A percentile compares a stretch with the other conserved stretches of the same genome.
phyloP scores from a whole-genome alignment of 1,140 invertebrate genomes.

The Diorhabda sublineata region DNA sequence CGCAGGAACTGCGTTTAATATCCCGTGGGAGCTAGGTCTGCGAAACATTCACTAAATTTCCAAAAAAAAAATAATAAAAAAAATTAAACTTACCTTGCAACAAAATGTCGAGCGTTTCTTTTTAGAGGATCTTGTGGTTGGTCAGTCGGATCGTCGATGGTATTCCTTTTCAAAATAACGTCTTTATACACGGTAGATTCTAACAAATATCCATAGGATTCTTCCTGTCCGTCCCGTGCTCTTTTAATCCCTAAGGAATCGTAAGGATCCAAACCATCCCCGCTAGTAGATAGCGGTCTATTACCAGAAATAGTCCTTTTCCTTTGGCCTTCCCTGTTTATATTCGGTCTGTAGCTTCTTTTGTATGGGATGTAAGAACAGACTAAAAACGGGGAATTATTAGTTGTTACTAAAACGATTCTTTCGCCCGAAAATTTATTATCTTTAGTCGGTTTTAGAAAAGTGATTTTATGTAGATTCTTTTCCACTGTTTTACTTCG shows the following conservation, averaged over 20 bases:
- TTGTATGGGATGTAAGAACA: slow-evolving; percentile 81
- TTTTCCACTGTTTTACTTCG: slow-evolving; percentile 42
- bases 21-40: slow-evolving; percentile 51
- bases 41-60: slow-evolving; percentile 40
- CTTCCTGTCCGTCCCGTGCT: slow-evolving; percentile 80
- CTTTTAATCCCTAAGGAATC: slow-evolving; percentile 77
- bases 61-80: neutral
- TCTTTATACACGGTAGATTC: slow-evolving; percentile 65
- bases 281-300: slow-evolving; percentile 77
- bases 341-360: slow-evolving; percentile 66
- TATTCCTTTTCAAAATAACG: slow-evolving; percentile 48
- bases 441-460: slow-evolving; percentile 55
- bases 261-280: slow-evolving; percentile 80
- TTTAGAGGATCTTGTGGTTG: slow-evolving; percentile 23
- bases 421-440: slow-evolving; percentile 71
- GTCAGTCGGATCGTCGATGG: slow-evolving; percentile 41
- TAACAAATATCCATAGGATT: slow-evolving; percentile 81
- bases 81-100: slow-evolving; percentile 56
- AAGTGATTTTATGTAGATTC: slow-evolving; percentile 53
- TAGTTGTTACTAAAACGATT: slow-evolving; percentile 66
- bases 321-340: slow-evolving; percentile 70
- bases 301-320: slow-evolving; percentile 76
- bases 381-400: slow-evolving; percentile 72
- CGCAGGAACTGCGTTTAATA: slow-evolving; percentile 60
- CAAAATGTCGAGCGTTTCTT: slow-evolving; percentile 54